Conservation (phyloP, 1,140 invertebrate genomes). For the Brachionus rotundiformis region DNA sequence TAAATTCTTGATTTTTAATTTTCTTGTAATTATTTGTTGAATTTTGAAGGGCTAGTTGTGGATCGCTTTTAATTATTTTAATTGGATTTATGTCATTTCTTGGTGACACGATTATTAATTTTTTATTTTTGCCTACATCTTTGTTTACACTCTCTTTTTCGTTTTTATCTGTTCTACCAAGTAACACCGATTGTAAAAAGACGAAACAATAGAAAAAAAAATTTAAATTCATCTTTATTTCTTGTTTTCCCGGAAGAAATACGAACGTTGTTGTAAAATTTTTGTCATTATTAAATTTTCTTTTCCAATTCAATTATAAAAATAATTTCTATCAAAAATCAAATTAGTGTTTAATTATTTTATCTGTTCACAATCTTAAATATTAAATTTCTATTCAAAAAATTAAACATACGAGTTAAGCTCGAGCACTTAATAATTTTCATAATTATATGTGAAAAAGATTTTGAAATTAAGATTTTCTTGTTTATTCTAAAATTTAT, state of each 20-base stretch:
- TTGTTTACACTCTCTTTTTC: neutral
- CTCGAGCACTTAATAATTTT: too few relatives aligned
- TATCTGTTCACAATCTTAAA: too few relatives aligned
- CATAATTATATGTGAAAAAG: too few relatives aligned
- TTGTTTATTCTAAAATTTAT: too few relatives aligned
- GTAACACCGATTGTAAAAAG: neutral
- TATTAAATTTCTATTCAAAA: too few relatives aligned
- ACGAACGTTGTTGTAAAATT: neutral
- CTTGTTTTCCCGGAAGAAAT: neutral
- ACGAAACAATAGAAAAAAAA: neutral
- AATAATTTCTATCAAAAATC: neutral
- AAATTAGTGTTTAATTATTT: neutral
- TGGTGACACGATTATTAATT: neutral
- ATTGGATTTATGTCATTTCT: neutral
- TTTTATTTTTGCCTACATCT: neutral
- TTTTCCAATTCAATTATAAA: constrained; percentile 13
- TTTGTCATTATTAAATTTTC: neutral
- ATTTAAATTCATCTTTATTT: neutral
- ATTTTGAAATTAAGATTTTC: too few relatives aligned
- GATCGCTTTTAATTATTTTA: too few relatives aligned
- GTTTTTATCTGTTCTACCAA: neutral
- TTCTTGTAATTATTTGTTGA: neutral
- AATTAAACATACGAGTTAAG: too few relatives aligned
- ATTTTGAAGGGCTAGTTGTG: neutral
- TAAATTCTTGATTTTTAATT: too few relatives aligned